Percentiles rank a stretch among this genome's conserved stretches.
phyloP scores from a whole-genome alignment of 2,113 vertebrate genomes.

The Oncorhynchus tshawytscha region DNA sequence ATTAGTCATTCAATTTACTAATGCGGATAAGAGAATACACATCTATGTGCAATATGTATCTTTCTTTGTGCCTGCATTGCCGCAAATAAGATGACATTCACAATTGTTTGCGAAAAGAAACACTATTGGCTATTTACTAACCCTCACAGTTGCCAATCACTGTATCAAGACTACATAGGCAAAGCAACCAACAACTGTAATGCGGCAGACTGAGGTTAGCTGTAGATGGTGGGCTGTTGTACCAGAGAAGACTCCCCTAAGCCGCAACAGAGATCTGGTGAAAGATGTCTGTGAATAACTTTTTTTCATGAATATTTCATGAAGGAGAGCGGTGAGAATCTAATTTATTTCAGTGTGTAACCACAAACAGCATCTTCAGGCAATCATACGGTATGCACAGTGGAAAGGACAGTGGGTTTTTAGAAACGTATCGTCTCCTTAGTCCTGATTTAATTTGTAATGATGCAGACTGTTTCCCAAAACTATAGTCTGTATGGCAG shows the following conservation, averaged over 20 bases:
- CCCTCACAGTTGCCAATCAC: too few relatives aligned
- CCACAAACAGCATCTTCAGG: conserved; percentile 22
- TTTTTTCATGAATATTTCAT: conserved; percentile 64
- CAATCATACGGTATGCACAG: conserved; percentile 26
- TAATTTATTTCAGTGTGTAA: conserved; percentile 49
- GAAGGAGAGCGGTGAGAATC: conserved; percentile 44
- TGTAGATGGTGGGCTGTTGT: too few relatives aligned
- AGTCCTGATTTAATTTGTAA: conserved; percentile 29
- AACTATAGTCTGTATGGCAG: neutral
- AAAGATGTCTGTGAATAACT: conserved; percentile 39
- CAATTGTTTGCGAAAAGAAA: too few relatives aligned
- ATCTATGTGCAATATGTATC: neutral
- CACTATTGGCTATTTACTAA: too few relatives aligned
- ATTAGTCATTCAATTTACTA: conserved; percentile 44
- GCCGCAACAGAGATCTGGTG: conserved; percentile 29
- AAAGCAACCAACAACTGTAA: too few relatives aligned
- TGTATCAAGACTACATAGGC: too few relatives aligned
- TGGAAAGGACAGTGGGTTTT: conserved; percentile 35
- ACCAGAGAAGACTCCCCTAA: too few relatives aligned
- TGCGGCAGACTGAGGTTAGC: too few relatives aligned
- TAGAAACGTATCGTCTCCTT: conserved; percentile 32
- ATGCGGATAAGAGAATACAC: conserved; percentile 30
- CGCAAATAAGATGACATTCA: neutral
- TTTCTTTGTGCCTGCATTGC: neutral
- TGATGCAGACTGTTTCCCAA: conserved; percentile 30